Conservation (phyloP, 2,797 vertebrate genomes). For the Poeciliopsis turneri region DNA sequence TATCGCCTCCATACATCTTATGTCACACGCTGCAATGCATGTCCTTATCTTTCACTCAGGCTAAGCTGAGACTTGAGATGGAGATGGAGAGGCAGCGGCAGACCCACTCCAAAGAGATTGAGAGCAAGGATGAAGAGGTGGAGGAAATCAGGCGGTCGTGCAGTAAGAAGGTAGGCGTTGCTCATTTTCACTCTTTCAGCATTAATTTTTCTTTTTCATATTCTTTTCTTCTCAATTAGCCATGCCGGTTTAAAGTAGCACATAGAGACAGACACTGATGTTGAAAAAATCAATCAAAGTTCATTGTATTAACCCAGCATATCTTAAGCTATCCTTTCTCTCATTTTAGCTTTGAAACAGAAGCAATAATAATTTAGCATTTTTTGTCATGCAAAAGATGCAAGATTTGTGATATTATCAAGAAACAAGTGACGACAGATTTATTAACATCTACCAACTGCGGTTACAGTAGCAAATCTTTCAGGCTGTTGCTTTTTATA, state of each 20-base stretch:
- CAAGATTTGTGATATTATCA: not conserved
- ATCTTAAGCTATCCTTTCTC: not conserved
- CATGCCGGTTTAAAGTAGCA: conserved; percentile 10
- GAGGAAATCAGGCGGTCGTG: conserved; percentile 95
- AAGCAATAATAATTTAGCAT: not conserved
- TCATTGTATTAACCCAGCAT: not conserved
- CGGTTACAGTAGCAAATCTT: not conserved
- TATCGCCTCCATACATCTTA: conserved; percentile 9
- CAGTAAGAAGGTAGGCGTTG: conserved; percentile 91
- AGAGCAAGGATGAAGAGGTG: conserved; percentile 95
- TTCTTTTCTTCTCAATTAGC: conserved; percentile 11
- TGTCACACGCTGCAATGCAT: conserved; percentile 1
- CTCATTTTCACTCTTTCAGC: conserved; percentile 24
- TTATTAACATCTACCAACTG: not conserved
- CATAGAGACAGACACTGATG: conserved; percentile 9
- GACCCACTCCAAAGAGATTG: conserved; percentile 94
- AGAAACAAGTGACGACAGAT: not conserved
- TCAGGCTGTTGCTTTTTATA: not conserved
- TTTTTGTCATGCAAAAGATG: not conserved
- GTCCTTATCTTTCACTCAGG: conserved; percentile 65
- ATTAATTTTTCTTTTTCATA: conserved; percentile 1
- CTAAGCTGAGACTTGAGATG: conserved; percentile 97
- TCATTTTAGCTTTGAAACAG: not conserved
- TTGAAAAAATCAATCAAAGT: conserved; percentile 11
- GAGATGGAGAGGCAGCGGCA: conserved; percentile 95